Evolutionary conservation across 2,113 vertebrate genomes (phyloP).

Genomic region (Vidua chalybeata): DNA sequence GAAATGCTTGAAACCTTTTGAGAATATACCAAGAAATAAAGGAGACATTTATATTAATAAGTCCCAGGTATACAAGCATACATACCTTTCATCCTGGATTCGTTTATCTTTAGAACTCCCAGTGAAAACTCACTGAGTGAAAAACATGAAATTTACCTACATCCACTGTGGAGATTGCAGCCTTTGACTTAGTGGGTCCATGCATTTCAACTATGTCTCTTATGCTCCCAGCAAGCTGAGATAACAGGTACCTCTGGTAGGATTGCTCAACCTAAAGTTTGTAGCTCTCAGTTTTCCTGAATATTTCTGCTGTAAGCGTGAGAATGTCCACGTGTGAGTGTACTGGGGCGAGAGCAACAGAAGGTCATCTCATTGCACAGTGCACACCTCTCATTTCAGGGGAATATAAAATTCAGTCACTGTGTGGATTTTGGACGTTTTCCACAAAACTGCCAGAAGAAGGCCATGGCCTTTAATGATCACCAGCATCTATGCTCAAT

Average conservation of each 20-base stretch:
- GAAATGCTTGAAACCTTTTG: not conserved
- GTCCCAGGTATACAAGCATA: not conserved
- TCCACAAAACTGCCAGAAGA: slow-evolving; percentile 66
- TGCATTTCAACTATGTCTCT: not conserved
- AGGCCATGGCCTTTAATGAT: slow-evolving; percentile 67
- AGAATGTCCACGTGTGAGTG: not conserved
- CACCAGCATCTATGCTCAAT: slow-evolving; percentile 58
- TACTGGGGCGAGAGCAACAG: not conserved
- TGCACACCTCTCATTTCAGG: slow-evolving; percentile 23
- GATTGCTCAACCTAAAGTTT: not conserved
- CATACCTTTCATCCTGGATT: not conserved
- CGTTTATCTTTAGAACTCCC: not conserved
- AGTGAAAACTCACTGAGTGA: not conserved
- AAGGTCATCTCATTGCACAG: slow-evolving; percentile 16
- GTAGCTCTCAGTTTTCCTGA: not conserved
- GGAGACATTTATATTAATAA: not conserved
- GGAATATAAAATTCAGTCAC: slow-evolving; percentile 52
- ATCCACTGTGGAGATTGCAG: not conserved
- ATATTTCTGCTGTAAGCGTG: not conserved
- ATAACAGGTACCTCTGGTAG: not conserved
- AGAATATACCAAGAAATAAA: not conserved
- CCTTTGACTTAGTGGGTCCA: not conserved
- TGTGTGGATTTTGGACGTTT: slow-evolving; percentile 38
- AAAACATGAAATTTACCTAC: not conserved
- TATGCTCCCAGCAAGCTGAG: not conserved